phyloP scores from a whole-genome alignment of 2,888 invertebrate genomes.

The Falcaria lacertinaria region DNA sequence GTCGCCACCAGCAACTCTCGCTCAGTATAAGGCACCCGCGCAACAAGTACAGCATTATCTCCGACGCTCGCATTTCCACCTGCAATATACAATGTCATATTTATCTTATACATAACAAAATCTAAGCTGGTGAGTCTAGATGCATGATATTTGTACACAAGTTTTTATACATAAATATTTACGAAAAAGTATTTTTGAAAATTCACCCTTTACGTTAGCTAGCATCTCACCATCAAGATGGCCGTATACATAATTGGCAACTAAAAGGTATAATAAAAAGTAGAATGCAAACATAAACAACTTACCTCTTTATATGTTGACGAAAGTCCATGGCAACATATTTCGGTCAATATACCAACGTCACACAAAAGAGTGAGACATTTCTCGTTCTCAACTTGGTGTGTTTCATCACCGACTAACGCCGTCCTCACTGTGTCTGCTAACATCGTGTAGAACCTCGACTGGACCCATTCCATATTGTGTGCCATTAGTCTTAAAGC shows the following conservation, averaged over 20 bases:
- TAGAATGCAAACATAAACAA: background rate
- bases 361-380: conserved; percentile 77
- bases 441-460: conserved; percentile 76
- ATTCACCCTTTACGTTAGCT: too few species aligned
- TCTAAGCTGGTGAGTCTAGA: too few species aligned
- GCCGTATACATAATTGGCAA: too few species aligned
- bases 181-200: too few species aligned
- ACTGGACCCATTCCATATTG: conserved; percentile 71
- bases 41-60: conserved; percentile 81
- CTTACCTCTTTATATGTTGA: conserved; percentile 51
- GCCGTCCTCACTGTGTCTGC: conserved; percentile 73
- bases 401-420: conserved; percentile 72
- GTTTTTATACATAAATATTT: too few species aligned
- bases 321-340: conserved; percentile 81
- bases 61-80: conserved; percentile 79
- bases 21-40: conserved; percentile 82
- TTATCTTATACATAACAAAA: too few species aligned
- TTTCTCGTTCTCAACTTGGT: conserved; percentile 62
- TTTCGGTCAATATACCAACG: conserved; percentile 80
- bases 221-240: too few species aligned
- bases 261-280: too few species aligned
- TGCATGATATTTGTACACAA: background rate
- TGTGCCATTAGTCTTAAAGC: conserved; percentile 79
- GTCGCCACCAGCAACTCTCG: conserved; percentile 81
- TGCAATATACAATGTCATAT: conserved; percentile 37